Percentiles rank a stretch among this genome's conserved stretches.
Evolutionary conservation across 1,140 invertebrate genomes (phyloP).

Genomic region (Rhopalosiphum maidis): DNA sequence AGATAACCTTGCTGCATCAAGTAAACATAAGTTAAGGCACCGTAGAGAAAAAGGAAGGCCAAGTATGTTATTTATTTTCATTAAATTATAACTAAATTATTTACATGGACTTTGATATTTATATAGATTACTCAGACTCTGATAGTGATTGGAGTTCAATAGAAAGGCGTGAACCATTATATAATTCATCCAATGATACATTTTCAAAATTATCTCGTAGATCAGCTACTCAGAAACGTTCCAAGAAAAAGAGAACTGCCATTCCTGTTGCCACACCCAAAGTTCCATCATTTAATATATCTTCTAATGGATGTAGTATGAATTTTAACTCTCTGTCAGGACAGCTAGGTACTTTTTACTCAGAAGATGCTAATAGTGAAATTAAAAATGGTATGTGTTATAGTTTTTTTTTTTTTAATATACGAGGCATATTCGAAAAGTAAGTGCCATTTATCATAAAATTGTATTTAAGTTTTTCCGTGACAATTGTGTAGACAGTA

Average conservation of each 20-base stretch:
- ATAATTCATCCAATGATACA: constrained; percentile 61
- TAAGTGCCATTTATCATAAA: too few relatives aligned
- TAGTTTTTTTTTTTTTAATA: neutral
- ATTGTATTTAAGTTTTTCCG: too few relatives aligned
- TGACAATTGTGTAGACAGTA: too few relatives aligned
- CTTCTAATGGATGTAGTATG: constrained; percentile 49
- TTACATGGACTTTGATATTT: constrained; percentile 57
- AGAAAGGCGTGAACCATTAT: constrained; percentile 72
- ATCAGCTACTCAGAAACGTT: constrained; percentile 78
- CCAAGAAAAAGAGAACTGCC: constrained; percentile 76
- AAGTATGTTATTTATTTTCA: constrained; percentile 64
- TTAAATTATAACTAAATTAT: neutral
- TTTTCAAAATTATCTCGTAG: constrained; percentile 72
- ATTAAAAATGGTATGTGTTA: constrained; percentile 23
- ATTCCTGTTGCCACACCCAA: constrained; percentile 86
- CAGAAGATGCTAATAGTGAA: constrained; percentile 36
- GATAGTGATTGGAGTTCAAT: constrained; percentile 86
- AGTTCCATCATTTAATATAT: constrained; percentile 68
- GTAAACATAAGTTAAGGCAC: constrained; percentile 69
- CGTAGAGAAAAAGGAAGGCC: constrained; percentile 71
- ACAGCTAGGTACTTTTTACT: constrained; percentile 18
- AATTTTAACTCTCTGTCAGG: constrained; percentile 3
- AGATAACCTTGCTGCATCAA: constrained; percentile 68
- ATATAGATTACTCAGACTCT: constrained; percentile 79
- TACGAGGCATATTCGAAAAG: too few relatives aligned